These are phyloP conservation scores for Amiota mariae DNA, from an alignment of 2,888 invertebrate genomes.

Conservation along the genomic window DNA sequence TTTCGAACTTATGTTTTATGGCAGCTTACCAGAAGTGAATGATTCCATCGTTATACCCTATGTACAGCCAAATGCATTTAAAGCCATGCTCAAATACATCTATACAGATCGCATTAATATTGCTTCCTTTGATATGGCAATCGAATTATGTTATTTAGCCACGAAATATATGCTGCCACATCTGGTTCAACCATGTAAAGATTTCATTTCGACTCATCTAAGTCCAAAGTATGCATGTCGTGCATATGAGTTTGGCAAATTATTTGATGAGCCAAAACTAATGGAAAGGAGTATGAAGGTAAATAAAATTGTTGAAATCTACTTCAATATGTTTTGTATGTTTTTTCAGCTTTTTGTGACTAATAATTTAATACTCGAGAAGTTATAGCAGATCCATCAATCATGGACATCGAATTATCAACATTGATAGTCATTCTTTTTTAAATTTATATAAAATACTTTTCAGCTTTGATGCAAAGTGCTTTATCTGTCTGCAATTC, in stretches of 20 bases:
- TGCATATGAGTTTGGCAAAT: conserved; percentile 88
- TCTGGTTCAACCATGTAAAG: conserved; percentile 87
- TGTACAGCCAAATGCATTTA: conserved; percentile 90
- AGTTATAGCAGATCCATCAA: conserved; percentile 83
- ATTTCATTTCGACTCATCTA: conserved; percentile 83
- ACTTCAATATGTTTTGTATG: background rate
- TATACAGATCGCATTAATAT: conserved; percentile 88
- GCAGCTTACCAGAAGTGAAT: conserved; percentile 85
- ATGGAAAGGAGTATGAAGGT: conserved; percentile 88
- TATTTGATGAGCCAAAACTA: conserved; percentile 87
- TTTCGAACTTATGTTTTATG: conserved; percentile 91
- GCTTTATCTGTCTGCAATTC: no score
- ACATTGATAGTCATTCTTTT: conserved; percentile 79
- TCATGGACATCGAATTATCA: conserved; percentile 84
- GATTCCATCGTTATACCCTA: conserved; percentile 87
- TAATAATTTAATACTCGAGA: conserved; percentile 73
- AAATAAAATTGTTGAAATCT: conserved; percentile 41
- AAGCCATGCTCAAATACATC: conserved; percentile 86
- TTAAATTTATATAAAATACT: no score
- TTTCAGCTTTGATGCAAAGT: no score
- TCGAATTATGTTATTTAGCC: conserved; percentile 89
- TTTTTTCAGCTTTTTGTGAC: background rate
- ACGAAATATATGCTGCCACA: conserved; percentile 91
- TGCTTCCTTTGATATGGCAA: conserved; percentile 88
- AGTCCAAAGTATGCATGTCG: conserved; percentile 85